These are phyloP conservation scores for Pantherophis alleghaniensis DNA, from an alignment of 2,797 vertebrate species.

Conservation along the genomic window DNA sequence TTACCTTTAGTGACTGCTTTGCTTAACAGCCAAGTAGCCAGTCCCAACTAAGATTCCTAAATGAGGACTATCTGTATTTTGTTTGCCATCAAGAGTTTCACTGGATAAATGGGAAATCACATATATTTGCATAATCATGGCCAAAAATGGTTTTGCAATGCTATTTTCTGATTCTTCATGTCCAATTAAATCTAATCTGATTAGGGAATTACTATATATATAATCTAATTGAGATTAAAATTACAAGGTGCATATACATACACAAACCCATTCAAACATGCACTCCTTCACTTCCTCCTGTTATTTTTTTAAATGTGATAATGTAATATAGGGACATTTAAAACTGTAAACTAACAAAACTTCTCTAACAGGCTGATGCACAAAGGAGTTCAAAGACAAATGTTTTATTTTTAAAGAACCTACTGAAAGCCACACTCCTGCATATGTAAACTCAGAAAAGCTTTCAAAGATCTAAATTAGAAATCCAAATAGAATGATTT, in stretches of 20 bases:
- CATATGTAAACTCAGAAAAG: neutral
- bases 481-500: neutral
- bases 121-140: neutral
- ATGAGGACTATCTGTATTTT: neutral
- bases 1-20: neutral
- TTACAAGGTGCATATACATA: neutral
- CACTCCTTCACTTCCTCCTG: neutral
- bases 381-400: neutral
- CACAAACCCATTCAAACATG: neutral
- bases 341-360: neutral
- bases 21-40: neutral
- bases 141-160: neutral
- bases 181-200: neutral
- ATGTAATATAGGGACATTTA: neutral
- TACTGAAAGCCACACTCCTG: neutral
- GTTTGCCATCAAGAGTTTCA: neutral
- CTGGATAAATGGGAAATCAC: neutral
- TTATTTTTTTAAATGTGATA: neutral
- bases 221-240: neutral
- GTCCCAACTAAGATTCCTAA: neutral
- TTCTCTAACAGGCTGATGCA: neutral
- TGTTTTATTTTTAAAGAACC: neutral
- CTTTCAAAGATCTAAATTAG: neutral
- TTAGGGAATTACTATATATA: neutral
- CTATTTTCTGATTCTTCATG: neutral